These are phyloP conservation scores for Andrena trimmerana DNA, from an alignment of 2,888 invertebrate genomes.

Conservation along the genomic window DNA sequence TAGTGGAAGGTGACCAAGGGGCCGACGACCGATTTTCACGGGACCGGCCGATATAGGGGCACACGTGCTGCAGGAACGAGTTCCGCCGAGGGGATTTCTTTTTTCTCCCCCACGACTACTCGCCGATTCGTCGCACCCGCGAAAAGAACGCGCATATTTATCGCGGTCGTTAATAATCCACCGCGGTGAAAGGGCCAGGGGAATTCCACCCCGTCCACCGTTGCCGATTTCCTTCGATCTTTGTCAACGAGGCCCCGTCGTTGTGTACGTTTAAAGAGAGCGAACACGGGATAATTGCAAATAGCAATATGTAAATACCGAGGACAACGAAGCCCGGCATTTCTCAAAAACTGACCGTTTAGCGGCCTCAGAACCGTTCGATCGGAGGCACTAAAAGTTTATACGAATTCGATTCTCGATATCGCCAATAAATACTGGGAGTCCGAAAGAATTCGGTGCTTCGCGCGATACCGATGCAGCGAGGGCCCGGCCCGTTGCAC, in stretches of 20 bases:
- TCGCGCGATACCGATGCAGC: background rate
- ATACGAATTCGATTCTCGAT: background rate
- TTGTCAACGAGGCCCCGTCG: constrained; percentile 13
- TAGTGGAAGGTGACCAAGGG: constrained; percentile 45
- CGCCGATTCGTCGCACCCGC: constrained; percentile 71
- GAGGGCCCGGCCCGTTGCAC: background rate
- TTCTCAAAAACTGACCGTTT: background rate
- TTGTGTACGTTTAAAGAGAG: no score
- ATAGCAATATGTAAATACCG: background rate
- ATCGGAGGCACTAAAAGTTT: background rate
- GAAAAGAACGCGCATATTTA: constrained; percentile 70
- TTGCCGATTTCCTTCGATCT: constrained; percentile 27
- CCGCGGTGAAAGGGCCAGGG: constrained; percentile 18
- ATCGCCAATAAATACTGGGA: background rate
- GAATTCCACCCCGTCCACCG: constrained; percentile 47
- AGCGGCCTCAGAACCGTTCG: background rate
- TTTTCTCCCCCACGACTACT: constrained; percentile 34
- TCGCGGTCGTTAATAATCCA: constrained; percentile 70
- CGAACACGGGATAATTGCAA: background rate
- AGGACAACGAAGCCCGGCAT: background rate
- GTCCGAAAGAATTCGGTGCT: background rate
- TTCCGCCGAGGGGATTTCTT: constrained; percentile 51
- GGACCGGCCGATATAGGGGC: constrained; percentile 56
- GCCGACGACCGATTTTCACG: constrained; percentile 76
- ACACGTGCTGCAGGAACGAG: constrained; percentile 59